These are phyloP conservation scores for Boloria selene DNA, from an alignment of 2,888 invertebrate species.

Conservation along the genomic window DNA sequence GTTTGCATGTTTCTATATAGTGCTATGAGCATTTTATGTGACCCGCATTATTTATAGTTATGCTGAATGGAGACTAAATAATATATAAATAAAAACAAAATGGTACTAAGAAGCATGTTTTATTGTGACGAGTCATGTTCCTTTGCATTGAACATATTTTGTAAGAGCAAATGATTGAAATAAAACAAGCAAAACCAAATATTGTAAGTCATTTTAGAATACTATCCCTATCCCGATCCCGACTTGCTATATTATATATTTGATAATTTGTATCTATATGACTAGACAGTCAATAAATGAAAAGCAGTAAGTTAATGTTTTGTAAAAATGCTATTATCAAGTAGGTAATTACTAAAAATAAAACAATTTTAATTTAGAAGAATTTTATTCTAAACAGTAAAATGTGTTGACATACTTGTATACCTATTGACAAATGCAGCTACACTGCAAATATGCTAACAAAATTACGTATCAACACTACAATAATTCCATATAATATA, in stretches of 20 bases:
- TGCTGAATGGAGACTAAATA: constrained; percentile 81
- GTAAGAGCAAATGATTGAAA: constrained; percentile 83
- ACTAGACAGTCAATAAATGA: no score
- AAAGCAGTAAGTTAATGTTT: no score
- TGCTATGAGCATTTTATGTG: constrained; percentile 83
- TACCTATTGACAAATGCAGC: constrained; percentile 3
- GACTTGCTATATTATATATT: background rate
- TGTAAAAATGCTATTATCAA: no score
- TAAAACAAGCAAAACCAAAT: constrained; percentile 82
- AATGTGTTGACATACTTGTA: background rate
- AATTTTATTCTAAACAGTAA: constrained; percentile 12
- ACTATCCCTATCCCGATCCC: background rate
- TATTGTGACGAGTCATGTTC: constrained; percentile 83
- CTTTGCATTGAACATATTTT: constrained; percentile 84
- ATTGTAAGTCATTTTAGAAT: constrained; percentile 59
- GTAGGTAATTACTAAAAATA: background rate
- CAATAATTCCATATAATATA: no score
- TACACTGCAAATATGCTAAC: constrained; percentile 14
- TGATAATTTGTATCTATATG: no score
- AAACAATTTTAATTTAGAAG: background rate
- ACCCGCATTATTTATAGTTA: constrained; percentile 82
- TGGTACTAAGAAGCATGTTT: constrained; percentile 83
- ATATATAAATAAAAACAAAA: constrained; percentile 81
- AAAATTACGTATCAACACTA: background rate
- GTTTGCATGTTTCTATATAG: constrained; percentile 83